Percentiles rank a stretch among this genome's conserved stretches.
phyloP scores from a whole-genome alignment of 2,888 invertebrate genomes.

The Syrista parreyssii region DNA sequence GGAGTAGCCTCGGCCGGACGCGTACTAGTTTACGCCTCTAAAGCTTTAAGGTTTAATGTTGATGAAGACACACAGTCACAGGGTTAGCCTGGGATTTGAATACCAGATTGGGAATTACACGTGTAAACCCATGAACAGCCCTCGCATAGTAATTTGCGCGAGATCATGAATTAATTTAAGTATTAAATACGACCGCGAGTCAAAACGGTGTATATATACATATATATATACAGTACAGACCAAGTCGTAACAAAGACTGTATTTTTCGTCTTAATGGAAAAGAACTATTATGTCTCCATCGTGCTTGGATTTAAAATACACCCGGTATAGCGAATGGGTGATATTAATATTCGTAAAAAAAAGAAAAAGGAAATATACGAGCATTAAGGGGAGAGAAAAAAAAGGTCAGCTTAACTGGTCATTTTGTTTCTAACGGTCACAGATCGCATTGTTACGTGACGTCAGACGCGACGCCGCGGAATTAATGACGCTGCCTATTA shows the following conservation, averaged over 20 bases:
- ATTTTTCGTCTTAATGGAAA: neutral
- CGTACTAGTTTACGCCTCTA: neutral
- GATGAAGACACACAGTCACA: constrained; percentile 24
- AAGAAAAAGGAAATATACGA: neutral
- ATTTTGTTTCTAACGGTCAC: neutral
- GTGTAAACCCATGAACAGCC: constrained; percentile 25
- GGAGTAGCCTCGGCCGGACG: neutral
- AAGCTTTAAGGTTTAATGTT: constrained; percentile 20
- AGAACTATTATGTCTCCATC: neutral
- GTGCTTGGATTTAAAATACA: neutral
- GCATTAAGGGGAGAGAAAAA: neutral
- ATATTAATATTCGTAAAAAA: neutral
- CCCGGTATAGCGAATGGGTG: neutral
- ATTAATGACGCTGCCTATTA: neutral
- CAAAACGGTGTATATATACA: neutral
- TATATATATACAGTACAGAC: neutral
- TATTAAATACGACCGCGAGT: constrained; percentile 4
- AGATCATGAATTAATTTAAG: constrained; percentile 26
- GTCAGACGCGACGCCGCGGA: neutral
- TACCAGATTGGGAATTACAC: constrained; percentile 27
- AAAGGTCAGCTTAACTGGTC: neutral
- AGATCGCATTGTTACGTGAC: neutral
- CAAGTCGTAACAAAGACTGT: neutral
- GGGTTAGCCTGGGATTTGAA: constrained; percentile 24
- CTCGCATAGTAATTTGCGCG: constrained; percentile 24